These are phyloP conservation scores for Microchrysa polita DNA, from an alignment of 2,888 invertebrate species.

Conservation along the genomic window DNA sequence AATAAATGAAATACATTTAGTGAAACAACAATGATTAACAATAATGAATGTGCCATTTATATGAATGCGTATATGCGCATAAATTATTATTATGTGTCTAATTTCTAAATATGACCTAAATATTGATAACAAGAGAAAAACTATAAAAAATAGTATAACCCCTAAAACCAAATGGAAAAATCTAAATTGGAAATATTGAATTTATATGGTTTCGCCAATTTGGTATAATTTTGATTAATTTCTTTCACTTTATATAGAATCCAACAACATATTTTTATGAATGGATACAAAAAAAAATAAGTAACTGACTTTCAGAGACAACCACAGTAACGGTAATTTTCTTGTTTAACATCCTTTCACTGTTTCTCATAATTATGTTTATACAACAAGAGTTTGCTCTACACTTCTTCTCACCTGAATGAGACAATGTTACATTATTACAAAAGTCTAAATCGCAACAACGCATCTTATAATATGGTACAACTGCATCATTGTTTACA, in stretches of 20 bases:
- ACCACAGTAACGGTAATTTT: constrained; percentile 20
- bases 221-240: not conserved
- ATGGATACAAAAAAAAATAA: not conserved
- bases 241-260: too few species aligned
- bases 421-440: constrained; percentile 67
- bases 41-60: constrained; percentile 26
- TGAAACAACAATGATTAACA: constrained; percentile 43
- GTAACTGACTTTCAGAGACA: not conserved
- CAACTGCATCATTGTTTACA: constrained; percentile 61
- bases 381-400: constrained; percentile 13
- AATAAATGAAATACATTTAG: constrained; percentile 39
- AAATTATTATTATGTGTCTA: too few species aligned
- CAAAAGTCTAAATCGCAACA: constrained; percentile 76
- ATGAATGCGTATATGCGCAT: constrained; percentile 1
- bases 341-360: constrained; percentile 26
- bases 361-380: too few species aligned
- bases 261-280: not conserved
- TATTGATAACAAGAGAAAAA: constrained; percentile 12
- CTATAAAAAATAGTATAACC: constrained; percentile 11
- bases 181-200: not conserved
- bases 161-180: constrained; percentile 9
- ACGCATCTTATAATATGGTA: constrained; percentile 62
- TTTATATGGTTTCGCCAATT: not conserved
- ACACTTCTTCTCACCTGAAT: constrained; percentile 61
- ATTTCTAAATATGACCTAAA: not conserved